phyloP scores from a whole-genome alignment of 2,797 vertebrate species.

The Onychomys arenicola region DNA sequence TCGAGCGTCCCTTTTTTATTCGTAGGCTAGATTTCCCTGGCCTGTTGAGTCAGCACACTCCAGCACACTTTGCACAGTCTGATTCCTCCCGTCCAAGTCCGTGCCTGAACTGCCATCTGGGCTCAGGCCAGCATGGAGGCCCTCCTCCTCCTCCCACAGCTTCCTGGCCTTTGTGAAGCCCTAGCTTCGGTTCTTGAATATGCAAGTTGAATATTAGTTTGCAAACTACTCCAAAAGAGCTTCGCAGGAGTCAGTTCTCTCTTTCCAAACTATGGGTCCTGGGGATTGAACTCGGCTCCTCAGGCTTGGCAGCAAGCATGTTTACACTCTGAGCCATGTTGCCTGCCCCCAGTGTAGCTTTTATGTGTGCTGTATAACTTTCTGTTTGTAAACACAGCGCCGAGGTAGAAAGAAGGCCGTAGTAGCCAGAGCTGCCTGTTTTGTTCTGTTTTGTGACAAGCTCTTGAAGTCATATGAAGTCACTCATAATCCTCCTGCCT shows the following conservation, averaged over 20 bases:
- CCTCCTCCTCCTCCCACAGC: background rate
- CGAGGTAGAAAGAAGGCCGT: background rate
- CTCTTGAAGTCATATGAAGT: too few relatives aligned
- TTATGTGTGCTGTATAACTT: background rate
- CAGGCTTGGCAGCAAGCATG: background rate
- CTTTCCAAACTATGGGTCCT: background rate
- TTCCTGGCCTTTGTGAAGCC: background rate
- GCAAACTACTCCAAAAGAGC: background rate
- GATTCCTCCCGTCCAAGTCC: background rate
- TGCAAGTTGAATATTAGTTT: background rate
- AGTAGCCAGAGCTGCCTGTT: background rate
- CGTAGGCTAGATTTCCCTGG: background rate
- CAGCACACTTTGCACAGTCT: too few relatives aligned
- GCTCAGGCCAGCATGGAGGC: background rate
- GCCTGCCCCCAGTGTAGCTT: too few relatives aligned
- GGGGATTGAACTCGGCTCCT: background rate
- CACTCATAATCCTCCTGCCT: background rate
- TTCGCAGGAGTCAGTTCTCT: background rate
- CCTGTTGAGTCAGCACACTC: background rate
- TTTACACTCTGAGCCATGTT: background rate
- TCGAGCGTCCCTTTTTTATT: background rate
- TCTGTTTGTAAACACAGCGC: background rate
- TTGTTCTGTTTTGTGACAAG: background rate
- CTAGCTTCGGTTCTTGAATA: background rate
- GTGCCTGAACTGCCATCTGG: background rate